Evolutionary conservation across 2,888 invertebrate species (phyloP).

Genomic region (Plutella xylostella): DNA sequence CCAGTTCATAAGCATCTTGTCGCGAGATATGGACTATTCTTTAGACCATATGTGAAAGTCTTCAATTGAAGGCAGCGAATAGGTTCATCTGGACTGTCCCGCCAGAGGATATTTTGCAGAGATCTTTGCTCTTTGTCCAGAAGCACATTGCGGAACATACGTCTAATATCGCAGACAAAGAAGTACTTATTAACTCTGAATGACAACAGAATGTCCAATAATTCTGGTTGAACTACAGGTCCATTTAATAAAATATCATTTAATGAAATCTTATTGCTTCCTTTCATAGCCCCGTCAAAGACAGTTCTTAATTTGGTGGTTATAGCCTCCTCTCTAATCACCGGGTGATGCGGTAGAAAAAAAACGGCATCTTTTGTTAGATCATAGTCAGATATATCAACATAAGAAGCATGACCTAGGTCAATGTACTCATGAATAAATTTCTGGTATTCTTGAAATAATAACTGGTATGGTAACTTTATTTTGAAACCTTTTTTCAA

Average conservation of each 20-base stretch:
- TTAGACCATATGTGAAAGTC: slow-evolving; percentile 2
- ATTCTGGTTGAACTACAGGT: slow-evolving; percentile 13
- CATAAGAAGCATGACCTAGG: slow-evolving; percentile 9
- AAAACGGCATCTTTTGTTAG: slow-evolving; percentile 6
- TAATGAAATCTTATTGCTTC: slow-evolving; percentile 10
- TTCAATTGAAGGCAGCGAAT: not conserved
- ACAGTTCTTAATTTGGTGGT: slow-evolving; percentile 5
- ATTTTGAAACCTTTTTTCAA: slow-evolving; percentile 7
- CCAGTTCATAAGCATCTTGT: not conserved
- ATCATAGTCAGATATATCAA: slow-evolving; percentile 7
- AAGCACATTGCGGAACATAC: slow-evolving; percentile 16
- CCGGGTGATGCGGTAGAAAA: slow-evolving; percentile 12
- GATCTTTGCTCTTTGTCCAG: slow-evolving; percentile 10
- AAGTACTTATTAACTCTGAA: slow-evolving; percentile 11
- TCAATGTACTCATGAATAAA: slow-evolving; percentile 12
- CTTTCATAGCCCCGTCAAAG: slow-evolving; percentile 8
- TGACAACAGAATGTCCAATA: slow-evolving; percentile 17
- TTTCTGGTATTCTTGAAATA: slow-evolving; percentile 9
- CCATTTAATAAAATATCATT: slow-evolving; percentile 13
- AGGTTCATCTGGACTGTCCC: not conserved
- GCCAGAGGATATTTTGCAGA: not conserved
- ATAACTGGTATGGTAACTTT: slow-evolving; percentile 6
- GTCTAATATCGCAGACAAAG: slow-evolving; percentile 16
- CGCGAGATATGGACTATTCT: not conserved
- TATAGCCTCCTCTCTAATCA: slow-evolving; percentile 8